A percentile compares a stretch with the other conserved stretches of the same genome.
Evolutionary conservation across 2,113 vertebrate species (phyloP).

Genomic region (Caretta caretta): DNA sequence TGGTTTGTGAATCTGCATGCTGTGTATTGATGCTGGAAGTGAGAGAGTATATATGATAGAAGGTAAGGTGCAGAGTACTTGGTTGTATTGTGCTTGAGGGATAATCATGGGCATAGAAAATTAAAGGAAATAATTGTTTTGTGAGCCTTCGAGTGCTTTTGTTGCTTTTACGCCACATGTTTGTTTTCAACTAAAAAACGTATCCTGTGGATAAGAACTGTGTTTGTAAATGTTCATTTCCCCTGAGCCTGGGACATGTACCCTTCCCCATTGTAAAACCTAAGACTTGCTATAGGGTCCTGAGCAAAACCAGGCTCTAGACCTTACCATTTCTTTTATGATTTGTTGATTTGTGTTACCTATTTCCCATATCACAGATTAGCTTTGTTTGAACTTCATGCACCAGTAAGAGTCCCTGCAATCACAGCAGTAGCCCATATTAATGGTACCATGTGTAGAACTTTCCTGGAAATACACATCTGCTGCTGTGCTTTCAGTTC

Average conservation of each 20-base stretch:
- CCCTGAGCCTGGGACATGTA: fast-evolving
- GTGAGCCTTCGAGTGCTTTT: background rate
- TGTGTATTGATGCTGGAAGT: background rate
- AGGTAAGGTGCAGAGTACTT: background rate
- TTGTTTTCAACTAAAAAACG: background rate
- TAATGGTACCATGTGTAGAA: slow-evolving; percentile 20
- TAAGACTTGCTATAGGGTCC: background rate
- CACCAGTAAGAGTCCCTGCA: slow-evolving; percentile 3
- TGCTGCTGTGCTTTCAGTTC: slow-evolving; percentile 54
- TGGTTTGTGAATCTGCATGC: fast-evolving
- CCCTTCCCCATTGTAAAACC: background rate
- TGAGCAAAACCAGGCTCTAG: background rate
- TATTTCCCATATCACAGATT: background rate
- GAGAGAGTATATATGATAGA: fast-evolving
- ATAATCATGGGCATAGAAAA: fast-evolving
- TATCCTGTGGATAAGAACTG: fast-evolving
- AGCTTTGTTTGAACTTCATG: slow-evolving; percentile 31
- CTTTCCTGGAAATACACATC: slow-evolving; percentile 55
- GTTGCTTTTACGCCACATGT: background rate
- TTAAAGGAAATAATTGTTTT: background rate
- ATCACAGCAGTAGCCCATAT: slow-evolving; percentile 47
- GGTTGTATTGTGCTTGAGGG: background rate
- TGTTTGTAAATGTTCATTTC: background rate
- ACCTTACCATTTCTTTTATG: background rate
- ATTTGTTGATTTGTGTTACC: background rate